Percentiles rank a stretch among this genome's conserved stretches.
Conservation (phyloP, 2,888 invertebrate genomes). For the Phyllotreta cruciferae region DNA sequence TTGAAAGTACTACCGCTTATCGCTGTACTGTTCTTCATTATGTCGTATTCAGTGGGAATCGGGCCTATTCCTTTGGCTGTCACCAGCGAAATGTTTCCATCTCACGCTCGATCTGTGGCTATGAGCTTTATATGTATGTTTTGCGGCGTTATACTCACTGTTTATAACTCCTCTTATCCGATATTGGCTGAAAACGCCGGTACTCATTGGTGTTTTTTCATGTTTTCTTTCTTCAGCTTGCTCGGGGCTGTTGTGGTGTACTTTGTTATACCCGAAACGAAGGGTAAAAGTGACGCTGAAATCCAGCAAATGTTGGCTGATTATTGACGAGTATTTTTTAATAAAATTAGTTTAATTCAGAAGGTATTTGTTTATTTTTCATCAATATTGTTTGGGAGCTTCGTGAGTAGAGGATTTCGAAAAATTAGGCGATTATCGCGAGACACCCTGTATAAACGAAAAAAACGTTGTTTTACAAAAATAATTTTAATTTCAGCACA, state of each 20-base stretch:
- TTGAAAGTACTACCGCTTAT: neutral
- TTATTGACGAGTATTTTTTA: conserved; percentile 6
- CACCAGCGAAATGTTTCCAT: conserved; percentile 23
- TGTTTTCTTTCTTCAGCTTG: conserved; percentile 8
- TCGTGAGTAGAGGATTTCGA: too few relatives aligned
- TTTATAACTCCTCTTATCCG: conserved; percentile 21
- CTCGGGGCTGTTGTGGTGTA: neutral
- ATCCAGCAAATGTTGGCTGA: conserved; percentile 13
- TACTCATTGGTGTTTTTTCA: conserved; percentile 22
- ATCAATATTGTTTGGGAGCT: too few relatives aligned
- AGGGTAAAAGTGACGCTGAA: conserved; percentile 18
- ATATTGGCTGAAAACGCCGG: conserved; percentile 13
- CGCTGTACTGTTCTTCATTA: conserved; percentile 8
- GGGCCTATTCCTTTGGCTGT: conserved; percentile 27
- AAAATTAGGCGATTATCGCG: too few relatives aligned
- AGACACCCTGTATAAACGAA: too few relatives aligned
- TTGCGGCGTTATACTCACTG: neutral
- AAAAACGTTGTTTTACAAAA: too few relatives aligned
- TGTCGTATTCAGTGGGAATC: conserved; percentile 19
- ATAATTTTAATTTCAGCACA: too few relatives aligned
- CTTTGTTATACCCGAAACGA: conserved; percentile 19
- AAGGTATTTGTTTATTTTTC: too few relatives aligned
- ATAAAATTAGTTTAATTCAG: neutral
- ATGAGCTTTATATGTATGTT: conserved; percentile 10
- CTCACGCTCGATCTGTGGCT: conserved; percentile 18